A percentile compares a stretch with the other conserved stretches of the same genome.
Conservation (phyloP, 2,888 invertebrate genomes). For the Watsonalla binaria region DNA sequence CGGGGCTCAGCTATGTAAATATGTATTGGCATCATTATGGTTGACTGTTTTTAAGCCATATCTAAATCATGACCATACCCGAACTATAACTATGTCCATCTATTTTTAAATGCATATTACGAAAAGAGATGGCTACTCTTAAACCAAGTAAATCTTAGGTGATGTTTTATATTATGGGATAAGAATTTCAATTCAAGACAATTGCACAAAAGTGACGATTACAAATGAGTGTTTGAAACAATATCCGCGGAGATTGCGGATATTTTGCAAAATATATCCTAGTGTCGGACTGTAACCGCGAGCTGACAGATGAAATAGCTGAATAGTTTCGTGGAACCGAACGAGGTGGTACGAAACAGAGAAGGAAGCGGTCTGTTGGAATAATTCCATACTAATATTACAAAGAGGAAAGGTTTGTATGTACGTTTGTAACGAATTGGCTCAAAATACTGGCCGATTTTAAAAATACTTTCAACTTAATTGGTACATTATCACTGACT, state of each 20-base stretch:
- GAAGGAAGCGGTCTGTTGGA: neutral
- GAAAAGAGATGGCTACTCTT: too few relatives aligned
- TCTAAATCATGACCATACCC: too few relatives aligned
- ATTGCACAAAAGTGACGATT: neutral
- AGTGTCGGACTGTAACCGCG: constrained; percentile 33
- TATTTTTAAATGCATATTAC: too few relatives aligned
- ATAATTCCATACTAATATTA: neutral
- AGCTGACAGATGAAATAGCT: constrained; percentile 53
- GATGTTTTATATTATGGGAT: too few relatives aligned
- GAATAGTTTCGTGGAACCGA: constrained; percentile 44
- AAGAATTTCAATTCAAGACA: neutral
- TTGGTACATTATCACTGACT: too few relatives aligned
- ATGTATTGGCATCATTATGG: too few relatives aligned
- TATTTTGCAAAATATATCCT: constrained; percentile 5
- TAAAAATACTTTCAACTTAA: too few relatives aligned
- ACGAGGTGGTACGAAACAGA: constrained; percentile 10
- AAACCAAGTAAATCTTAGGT: too few relatives aligned
- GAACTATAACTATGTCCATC: too few relatives aligned
- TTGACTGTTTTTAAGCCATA: too few relatives aligned
- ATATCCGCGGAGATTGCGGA: neutral
- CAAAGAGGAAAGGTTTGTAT: neutral
- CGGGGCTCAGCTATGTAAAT: too few relatives aligned
- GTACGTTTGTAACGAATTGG: neutral
- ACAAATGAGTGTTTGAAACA: neutral
- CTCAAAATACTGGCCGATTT: too few relatives aligned